Percentiles rank a stretch among this genome's conserved stretches.
Conservation (phyloP, 2,797 vertebrate species). For the Brachyrhaphis roseni region DNA sequence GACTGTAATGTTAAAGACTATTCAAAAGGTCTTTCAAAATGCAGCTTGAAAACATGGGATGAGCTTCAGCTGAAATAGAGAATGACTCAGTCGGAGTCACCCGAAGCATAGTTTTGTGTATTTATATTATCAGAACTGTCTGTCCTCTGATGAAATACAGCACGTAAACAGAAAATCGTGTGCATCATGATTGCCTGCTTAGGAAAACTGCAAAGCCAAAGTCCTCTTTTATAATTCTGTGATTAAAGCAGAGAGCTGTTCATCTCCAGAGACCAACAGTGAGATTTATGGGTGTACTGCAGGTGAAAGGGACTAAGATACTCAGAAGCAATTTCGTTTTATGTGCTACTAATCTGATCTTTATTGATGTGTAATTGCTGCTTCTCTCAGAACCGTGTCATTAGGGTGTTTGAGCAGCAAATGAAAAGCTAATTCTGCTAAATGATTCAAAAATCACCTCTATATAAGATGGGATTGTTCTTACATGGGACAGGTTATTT, state of each 20-base stretch:
- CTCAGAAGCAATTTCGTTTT: constrained; percentile 18
- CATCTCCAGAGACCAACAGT: constrained; percentile 40
- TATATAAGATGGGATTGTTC: constrained; percentile 9
- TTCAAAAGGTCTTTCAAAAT: not conserved
- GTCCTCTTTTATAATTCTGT: constrained; percentile 61
- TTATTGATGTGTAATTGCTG: constrained; percentile 23
- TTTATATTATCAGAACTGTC: constrained; percentile 40
- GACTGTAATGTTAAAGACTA: not conserved
- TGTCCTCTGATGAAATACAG: constrained; percentile 55
- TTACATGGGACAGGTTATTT: constrained; percentile 2
- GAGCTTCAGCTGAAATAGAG: constrained; percentile 6
- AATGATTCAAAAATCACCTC: constrained; percentile 7
- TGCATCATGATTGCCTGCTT: constrained; percentile 58
- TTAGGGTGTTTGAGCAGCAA: constrained; percentile 31
- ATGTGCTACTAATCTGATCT: constrained; percentile 23
- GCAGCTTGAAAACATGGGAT: not conserved
- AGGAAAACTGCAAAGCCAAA: constrained; percentile 45
- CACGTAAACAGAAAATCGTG: constrained; percentile 46
- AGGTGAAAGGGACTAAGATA: constrained; percentile 33
- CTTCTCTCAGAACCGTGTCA: constrained; percentile 12
- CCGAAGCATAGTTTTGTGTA: constrained; percentile 4
- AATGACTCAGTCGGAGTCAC: not conserved
- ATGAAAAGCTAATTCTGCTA: constrained; percentile 23
- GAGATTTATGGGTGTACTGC: constrained; percentile 39
- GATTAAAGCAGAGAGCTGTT: constrained; percentile 56